phyloP scores from a whole-genome alignment of 2,888 invertebrate species.

The Anodontia alba region DNA sequence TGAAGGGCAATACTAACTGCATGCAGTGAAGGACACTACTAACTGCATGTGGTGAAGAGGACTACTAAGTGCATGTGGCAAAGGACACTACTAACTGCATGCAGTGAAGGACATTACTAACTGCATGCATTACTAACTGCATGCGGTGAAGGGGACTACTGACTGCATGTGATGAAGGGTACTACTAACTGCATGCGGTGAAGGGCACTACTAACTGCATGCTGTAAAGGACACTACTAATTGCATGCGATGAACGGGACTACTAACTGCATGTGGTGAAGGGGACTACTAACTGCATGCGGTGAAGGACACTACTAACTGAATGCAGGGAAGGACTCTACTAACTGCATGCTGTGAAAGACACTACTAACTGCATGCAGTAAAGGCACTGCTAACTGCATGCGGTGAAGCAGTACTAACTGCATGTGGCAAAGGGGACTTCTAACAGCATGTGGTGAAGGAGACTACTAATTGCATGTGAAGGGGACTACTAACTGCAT shows the following conservation, averaged over 20 bases:
- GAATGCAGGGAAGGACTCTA: background rate
- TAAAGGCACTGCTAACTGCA: background rate
- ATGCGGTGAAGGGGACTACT: background rate
- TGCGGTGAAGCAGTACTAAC: background rate
- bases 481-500: background rate
- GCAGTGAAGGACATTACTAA: background rate
- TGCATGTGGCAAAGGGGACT: background rate
- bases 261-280: slow-evolving; percentile 1
- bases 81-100: background rate
- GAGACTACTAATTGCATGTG: background rate
- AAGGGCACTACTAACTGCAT: background rate
- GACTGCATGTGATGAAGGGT: background rate
- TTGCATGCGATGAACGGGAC: background rate
- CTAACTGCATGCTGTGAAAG: background rate
- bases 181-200: slow-evolving; percentile 1
- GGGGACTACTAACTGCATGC: background rate
- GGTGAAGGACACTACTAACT: background rate
- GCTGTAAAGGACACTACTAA: background rate
- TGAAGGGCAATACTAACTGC: background rate
- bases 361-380: background rate
- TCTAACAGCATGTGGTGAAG: slow-evolving; percentile 23
- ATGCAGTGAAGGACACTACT: background rate
- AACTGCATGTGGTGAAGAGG: background rate
- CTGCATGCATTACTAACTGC: background rate
- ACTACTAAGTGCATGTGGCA: background rate